Conservation (phyloP, 2,888 invertebrate genomes). For the Stenolophus ochropezus region DNA sequence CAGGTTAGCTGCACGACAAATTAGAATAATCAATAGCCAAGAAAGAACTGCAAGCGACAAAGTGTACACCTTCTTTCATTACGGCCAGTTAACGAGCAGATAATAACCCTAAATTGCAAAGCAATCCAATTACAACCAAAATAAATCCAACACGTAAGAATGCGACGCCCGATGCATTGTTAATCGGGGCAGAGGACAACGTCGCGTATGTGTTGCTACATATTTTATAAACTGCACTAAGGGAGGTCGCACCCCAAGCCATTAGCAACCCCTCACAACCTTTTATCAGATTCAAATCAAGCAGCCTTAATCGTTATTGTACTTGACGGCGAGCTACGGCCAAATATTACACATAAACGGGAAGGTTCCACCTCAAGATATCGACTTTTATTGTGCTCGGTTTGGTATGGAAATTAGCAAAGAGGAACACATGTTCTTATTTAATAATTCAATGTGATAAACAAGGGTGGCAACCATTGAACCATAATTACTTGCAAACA, state of each 20-base stretch:
- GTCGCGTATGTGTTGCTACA: slow-evolving; percentile 64
- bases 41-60: slow-evolving; percentile 28
- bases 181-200: slow-evolving; percentile 54
- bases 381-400: too few relatives aligned
- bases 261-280: slow-evolving; percentile 46
- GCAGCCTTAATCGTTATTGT: slow-evolving; percentile 66
- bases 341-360: neutral
- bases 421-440: too few relatives aligned
- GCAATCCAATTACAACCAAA: slow-evolving; percentile 61
- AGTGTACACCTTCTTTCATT: neutral
- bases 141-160: slow-evolving; percentile 63
- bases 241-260: slow-evolving; percentile 62
- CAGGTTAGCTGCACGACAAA: slow-evolving; percentile 5
- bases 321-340: slow-evolving; percentile 62
- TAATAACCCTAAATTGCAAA: slow-evolving; percentile 61
- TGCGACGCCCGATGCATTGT: slow-evolving; percentile 62
- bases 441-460: neutral
- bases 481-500: neutral
- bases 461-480: neutral
- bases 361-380: too few relatives aligned
- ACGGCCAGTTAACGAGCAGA: neutral
- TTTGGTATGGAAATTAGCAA: too few relatives aligned
- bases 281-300: slow-evolving; percentile 67
- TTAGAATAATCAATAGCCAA: slow-evolving; percentile 22
- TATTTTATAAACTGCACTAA: slow-evolving; percentile 63